Conservation (phyloP, 2,797 vertebrate species). For the Parambassis ranga region DNA sequence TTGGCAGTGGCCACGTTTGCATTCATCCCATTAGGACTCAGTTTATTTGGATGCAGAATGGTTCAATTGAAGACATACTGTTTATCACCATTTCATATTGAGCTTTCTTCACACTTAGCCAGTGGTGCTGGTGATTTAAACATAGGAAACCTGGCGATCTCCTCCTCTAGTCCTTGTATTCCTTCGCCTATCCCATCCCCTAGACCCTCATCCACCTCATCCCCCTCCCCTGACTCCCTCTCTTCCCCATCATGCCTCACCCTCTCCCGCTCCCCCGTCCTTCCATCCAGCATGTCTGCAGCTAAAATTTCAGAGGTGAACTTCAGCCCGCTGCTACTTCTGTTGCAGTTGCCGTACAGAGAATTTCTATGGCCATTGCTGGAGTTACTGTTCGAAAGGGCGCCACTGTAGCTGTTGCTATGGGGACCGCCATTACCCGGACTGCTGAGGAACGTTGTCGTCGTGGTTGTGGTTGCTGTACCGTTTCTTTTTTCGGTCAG, state of each 20-base stretch:
- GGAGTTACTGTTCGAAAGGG: slow-evolving; percentile 38
- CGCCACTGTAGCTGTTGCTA: slow-evolving; percentile 54
- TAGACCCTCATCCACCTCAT: slow-evolving; percentile 61
- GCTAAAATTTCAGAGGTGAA: slow-evolving; percentile 62
- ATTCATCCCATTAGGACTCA: slow-evolving; percentile 2
- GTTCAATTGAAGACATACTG: not conserved
- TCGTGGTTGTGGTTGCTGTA: slow-evolving; percentile 66
- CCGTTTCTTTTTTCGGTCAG: slow-evolving; percentile 81
- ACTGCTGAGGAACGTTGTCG: slow-evolving; percentile 55
- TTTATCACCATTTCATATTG: slow-evolving; percentile 75
- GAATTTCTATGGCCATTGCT: slow-evolving; percentile 62
- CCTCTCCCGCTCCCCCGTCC: slow-evolving; percentile 61
- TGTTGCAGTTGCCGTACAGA: slow-evolving; percentile 63
- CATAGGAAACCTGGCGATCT: slow-evolving; percentile 69
- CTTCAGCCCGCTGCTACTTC: slow-evolving; percentile 53
- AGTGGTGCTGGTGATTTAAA: slow-evolving; percentile 81
- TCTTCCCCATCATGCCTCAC: slow-evolving; percentile 43
- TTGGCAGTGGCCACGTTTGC: slow-evolving; percentile 36
- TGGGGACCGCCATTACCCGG: slow-evolving; percentile 76
- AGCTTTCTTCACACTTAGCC: slow-evolving; percentile 87
- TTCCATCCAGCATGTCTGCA: slow-evolving; percentile 58
- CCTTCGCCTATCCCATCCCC: slow-evolving; percentile 60
- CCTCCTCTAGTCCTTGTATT: slow-evolving; percentile 75
- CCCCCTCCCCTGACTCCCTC: slow-evolving; percentile 50
- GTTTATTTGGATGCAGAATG: slow-evolving; percentile 34